phyloP scores from a whole-genome alignment of 2,888 invertebrate species.

The Xylota sylvarum region DNA sequence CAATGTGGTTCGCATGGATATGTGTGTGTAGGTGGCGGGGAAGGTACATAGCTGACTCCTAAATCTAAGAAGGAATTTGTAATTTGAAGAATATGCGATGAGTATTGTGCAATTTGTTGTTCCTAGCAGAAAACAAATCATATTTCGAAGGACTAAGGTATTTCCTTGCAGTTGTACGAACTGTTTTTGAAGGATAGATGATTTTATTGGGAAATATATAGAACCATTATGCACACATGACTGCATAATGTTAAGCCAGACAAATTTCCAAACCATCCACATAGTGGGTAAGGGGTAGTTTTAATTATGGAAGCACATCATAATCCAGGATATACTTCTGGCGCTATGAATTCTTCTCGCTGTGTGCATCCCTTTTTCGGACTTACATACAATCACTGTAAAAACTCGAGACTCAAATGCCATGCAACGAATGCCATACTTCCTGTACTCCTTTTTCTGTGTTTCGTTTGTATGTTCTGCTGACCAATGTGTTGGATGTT shows the following conservation, averaged over 20 bases:
- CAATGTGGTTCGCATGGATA: constrained; percentile 15
- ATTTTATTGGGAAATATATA: not conserved
- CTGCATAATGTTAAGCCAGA: not conserved
- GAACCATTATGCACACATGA: not conserved
- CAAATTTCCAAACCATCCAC: not conserved
- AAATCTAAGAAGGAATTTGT: constrained; percentile 23
- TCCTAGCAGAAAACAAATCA: not conserved
- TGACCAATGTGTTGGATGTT: constrained; percentile 43
- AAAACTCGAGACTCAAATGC: not conserved
- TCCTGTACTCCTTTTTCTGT: not conserved
- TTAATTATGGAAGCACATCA: constrained; percentile 36
- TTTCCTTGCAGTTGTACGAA: not conserved
- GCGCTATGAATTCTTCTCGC: not conserved
- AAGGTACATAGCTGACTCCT: no score
- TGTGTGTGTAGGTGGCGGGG: not conserved
- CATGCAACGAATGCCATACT: not conserved
- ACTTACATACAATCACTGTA: not conserved
- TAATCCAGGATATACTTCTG: not conserved
- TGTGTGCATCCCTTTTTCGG: not conserved
- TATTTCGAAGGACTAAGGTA: not conserved
- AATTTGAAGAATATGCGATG: constrained; percentile 17
- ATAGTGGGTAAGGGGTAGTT: not conserved
- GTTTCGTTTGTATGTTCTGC: not conserved
- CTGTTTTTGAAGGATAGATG: not conserved
- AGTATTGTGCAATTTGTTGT: constrained; percentile 20